A percentile compares a stretch with the other conserved stretches of the same genome.
These are phyloP conservation scores for Melanotaenia duboulayi DNA, from an alignment of 2,113 vertebrate genomes.

Conservation along the genomic window DNA sequence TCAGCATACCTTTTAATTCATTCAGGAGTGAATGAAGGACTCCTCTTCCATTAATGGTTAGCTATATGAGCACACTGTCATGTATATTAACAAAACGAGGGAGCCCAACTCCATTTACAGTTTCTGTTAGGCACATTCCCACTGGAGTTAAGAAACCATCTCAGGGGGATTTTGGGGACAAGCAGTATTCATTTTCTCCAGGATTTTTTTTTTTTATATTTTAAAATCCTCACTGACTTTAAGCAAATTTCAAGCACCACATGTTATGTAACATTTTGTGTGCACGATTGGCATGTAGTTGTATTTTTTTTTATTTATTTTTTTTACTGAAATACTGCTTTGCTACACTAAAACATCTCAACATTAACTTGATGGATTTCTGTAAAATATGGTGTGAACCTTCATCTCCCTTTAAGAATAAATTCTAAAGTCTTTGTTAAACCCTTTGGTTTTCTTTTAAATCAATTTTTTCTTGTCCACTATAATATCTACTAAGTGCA, in stretches of 20 bases:
- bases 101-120: conserved; percentile 2
- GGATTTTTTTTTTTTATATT: conserved; percentile 9
- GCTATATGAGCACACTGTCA: background rate
- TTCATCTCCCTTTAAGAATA: conserved; percentile 5
- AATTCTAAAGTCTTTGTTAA: conserved; percentile 17
- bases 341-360: conserved; percentile 14
- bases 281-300: too few relatives aligned
- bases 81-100: conserved; percentile 23
- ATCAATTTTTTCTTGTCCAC: background rate
- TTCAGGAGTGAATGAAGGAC: background rate
- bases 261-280: too few relatives aligned
- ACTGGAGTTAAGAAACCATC: conserved; percentile 21
- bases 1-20: conserved; percentile 21
- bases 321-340: background rate
- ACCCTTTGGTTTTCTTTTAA: background rate
- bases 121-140: conserved; percentile 1
- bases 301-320: too few relatives aligned
- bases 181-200: background rate
- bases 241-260: too few relatives aligned
- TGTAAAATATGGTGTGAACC: background rate
- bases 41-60: background rate
- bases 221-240: background rate
- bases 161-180: conserved; percentile 37
- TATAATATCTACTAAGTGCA: background rate
- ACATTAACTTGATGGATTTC: conserved; percentile 14